phyloP scores from a whole-genome alignment of 2,797 vertebrate species.

The Gallinago stenura region DNA sequence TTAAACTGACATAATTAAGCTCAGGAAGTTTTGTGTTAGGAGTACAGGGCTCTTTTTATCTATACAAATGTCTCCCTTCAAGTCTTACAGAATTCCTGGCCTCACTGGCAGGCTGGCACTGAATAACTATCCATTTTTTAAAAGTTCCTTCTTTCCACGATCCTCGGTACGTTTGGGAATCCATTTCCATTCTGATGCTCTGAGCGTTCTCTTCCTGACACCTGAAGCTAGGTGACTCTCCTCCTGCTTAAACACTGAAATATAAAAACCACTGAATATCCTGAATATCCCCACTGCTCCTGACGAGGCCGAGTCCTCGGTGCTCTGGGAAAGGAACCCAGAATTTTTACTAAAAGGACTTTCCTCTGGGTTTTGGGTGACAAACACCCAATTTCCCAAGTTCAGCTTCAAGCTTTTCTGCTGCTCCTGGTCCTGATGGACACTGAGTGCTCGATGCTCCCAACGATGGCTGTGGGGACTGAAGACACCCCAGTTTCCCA shows the following conservation, averaged over 20 bases:
- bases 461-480: not conserved
- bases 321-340: not conserved
- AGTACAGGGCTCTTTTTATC: not conserved
- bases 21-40: not conserved
- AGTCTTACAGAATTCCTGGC: not conserved
- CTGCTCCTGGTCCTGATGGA: not conserved
- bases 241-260: not conserved
- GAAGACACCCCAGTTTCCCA: not conserved
- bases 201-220: not conserved
- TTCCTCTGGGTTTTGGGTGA: not conserved
- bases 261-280: not conserved
- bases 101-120: not conserved
- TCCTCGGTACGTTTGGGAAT: not conserved
- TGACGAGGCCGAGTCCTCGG: fast-evolving
- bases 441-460: fast-evolving
- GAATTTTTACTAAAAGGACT: not conserved
- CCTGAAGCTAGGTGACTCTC: not conserved
- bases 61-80: not conserved
- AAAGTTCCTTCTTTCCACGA: not conserved
- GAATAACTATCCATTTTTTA: not conserved
- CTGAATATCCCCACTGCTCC: not conserved
- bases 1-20: not conserved
- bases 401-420: not conserved
- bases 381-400: fast-evolving
- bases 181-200: not conserved